Conservation (phyloP, 1,140 invertebrate species). For the Meloidogyne floridensis region DNA sequence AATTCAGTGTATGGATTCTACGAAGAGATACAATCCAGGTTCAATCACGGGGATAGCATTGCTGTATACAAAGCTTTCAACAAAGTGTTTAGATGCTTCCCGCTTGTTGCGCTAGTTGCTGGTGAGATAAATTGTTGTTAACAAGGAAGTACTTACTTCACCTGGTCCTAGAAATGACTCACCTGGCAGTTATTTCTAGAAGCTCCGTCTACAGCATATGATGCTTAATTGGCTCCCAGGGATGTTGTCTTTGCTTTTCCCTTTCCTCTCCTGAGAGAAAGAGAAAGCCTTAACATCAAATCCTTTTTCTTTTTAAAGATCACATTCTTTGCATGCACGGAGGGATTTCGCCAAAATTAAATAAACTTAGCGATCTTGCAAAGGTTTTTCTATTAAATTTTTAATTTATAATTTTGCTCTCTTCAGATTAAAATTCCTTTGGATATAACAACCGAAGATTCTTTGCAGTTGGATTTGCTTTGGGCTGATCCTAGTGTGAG, state of each 20-base stretch:
- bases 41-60: background rate
- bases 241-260: no score
- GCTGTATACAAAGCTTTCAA: background rate
- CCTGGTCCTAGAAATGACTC: no score
- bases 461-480: background rate
- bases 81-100: conserved; percentile 1
- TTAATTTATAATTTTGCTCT: no score
- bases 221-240: no score
- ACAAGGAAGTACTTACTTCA: background rate
- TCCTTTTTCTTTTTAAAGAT: background rate
- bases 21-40: background rate
- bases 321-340: conserved; percentile 28
- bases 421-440: background rate
- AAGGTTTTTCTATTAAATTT: background rate
- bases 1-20: background rate
- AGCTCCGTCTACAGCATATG: no score
- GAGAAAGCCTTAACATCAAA: background rate
- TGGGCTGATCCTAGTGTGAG: conserved; percentile 21
- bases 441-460: background rate
- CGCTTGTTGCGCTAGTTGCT: background rate
- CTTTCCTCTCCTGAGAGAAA: no score
- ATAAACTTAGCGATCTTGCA: background rate
- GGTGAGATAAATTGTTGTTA: background rate
- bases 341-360: background rate
- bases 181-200: no score